Evolutionary conservation across 2,113 vertebrate species (phyloP).

Genomic region (Takifugu bimaculatus): DNA sequence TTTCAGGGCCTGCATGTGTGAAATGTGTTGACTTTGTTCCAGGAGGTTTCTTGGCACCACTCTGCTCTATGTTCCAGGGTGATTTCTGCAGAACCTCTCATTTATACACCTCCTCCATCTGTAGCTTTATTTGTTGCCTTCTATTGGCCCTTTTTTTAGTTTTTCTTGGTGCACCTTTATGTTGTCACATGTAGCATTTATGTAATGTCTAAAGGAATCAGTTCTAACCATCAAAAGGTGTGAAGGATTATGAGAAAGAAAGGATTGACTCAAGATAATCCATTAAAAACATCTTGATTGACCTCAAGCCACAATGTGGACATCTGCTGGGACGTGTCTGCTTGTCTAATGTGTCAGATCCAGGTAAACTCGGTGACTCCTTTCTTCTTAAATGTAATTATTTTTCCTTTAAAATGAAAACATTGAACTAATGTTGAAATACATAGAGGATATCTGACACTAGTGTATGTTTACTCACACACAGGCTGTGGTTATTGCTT

Average conservation of each 20-base stretch:
- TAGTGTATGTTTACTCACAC: too few species aligned
- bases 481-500: too few species aligned
- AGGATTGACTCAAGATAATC: slow-evolving; percentile 24
- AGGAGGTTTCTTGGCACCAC: slow-evolving; percentile 36
- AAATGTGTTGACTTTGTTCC: slow-evolving; percentile 65
- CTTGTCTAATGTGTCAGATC: not conserved
- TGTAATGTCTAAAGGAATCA: not conserved
- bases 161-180: not conserved
- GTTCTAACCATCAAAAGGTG: not conserved
- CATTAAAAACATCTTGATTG: slow-evolving; percentile 28
- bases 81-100: slow-evolving; percentile 44
- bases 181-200: not conserved
- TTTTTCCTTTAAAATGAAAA: too few species aligned
- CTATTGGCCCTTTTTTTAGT: slow-evolving; percentile 14
- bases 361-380: too few species aligned
- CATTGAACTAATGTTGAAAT: too few species aligned
- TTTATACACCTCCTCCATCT: slow-evolving; percentile 40
- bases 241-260: slow-evolving; percentile 16
- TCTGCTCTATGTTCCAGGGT: slow-evolving; percentile 38
- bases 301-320: slow-evolving; percentile 27
- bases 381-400: too few species aligned
- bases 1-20: slow-evolving; percentile 50
- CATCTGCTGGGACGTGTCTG: slow-evolving; percentile 7
- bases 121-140: slow-evolving; percentile 31
- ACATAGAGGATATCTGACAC: too few species aligned